These are phyloP conservation scores for Bilobella aurantiaca DNA, from an alignment of 1,140 invertebrate genomes.

Conservation along the genomic window DNA sequence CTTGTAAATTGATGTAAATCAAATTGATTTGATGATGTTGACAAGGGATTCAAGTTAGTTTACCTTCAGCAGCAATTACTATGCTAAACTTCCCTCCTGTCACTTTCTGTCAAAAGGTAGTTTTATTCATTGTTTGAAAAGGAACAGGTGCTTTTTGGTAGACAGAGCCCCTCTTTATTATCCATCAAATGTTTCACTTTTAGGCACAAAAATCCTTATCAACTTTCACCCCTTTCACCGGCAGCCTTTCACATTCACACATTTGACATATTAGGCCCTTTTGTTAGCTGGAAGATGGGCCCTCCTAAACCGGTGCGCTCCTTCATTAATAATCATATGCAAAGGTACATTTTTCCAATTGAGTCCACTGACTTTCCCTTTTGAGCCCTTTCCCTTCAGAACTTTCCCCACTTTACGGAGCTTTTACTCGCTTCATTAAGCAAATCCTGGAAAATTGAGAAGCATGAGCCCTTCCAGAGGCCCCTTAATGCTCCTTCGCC, in stretches of 20 bases:
- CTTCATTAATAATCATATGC: no score
- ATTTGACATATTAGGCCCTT: not conserved
- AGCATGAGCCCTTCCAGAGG: not conserved
- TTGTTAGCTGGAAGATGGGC: no score
- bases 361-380: no score
- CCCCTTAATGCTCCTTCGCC: not conserved
- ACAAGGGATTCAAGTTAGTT: no score
- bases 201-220: not conserved
- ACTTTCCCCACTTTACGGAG: not conserved
- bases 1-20: no score
- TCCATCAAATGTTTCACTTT: not conserved
- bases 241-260: no score
- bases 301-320: no score
- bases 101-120: not conserved
- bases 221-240: not conserved
- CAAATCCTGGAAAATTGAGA: not conserved
- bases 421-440: not conserved
- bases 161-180: not conserved
- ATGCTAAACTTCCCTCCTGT: no score
- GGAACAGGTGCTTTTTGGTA: not conserved
- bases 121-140: not conserved
- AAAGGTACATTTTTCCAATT: no score
- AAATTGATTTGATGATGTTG: no score
- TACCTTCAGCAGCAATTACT: no score
- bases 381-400: not conserved